Conservation (phyloP, 2,797 vertebrate species). For the Sarcoramphus papa region DNA sequence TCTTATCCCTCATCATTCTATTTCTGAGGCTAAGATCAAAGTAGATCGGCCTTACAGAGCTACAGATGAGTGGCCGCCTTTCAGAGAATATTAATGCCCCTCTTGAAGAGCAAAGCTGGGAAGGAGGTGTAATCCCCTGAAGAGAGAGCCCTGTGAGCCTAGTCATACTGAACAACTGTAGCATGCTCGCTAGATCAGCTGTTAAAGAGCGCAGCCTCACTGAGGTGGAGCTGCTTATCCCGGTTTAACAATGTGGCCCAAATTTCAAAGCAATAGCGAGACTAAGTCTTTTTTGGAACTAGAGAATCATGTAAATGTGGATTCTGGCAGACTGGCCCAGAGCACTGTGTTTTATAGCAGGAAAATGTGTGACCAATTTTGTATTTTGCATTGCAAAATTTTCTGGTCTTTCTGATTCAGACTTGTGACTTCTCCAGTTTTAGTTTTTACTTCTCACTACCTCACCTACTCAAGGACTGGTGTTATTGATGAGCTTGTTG, state of each 20-base stretch:
- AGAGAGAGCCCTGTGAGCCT: background rate
- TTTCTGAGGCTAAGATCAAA: constrained; percentile 44
- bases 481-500: background rate
- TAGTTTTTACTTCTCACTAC: background rate
- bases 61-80: constrained; percentile 30
- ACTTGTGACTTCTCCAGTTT: background rate
- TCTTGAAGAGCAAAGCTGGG: constrained; percentile 17
- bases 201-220: background rate
- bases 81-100: constrained; percentile 39
- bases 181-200: background rate
- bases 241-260: background rate
- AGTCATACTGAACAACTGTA: background rate
- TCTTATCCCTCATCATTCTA: background rate
- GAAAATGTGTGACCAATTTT: background rate
- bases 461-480: background rate
- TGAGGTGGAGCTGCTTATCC: background rate
- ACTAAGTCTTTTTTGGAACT: background rate
- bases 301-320: background rate
- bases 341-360: background rate
- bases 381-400: background rate
- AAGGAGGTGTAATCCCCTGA: constrained; percentile 10
- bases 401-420: background rate
- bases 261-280: background rate
- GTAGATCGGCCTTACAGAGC: background rate
- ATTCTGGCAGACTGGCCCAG: background rate